phyloP scores from a whole-genome alignment of 1,140 invertebrate genomes.

The Procambarus virginalis region DNA sequence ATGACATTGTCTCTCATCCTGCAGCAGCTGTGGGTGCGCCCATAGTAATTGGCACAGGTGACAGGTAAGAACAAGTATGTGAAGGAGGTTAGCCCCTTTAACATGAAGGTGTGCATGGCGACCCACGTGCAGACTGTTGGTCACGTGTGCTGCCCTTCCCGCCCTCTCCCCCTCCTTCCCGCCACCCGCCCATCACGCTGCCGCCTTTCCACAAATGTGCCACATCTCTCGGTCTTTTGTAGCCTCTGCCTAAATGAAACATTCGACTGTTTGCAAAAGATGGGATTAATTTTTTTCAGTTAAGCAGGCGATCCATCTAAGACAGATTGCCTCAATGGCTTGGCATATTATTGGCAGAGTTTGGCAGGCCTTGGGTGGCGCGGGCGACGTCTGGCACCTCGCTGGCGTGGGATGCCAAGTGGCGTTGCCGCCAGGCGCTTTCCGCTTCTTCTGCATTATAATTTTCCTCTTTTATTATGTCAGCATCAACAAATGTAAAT shows the following conservation, averaged over 20 bases:
- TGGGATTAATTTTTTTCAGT: too few species aligned
- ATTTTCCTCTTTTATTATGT: background rate
- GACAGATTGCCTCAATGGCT: background rate
- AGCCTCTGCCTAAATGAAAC: too few species aligned
- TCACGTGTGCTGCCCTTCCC: conserved; percentile 45
- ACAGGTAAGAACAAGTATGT: conserved; percentile 9
- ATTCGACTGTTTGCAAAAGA: too few species aligned
- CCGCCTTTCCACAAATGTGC: background rate
- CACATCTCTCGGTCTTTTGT: background rate
- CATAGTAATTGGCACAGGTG: background rate
- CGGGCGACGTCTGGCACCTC: background rate
- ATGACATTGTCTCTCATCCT: background rate
- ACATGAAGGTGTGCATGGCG: conserved; percentile 26
- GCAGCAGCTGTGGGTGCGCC: background rate
- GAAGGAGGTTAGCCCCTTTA: background rate
- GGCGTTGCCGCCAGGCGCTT: background rate
- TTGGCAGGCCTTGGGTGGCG: background rate
- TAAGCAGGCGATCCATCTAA: background rate
- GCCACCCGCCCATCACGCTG: background rate
- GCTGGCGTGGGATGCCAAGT: background rate
- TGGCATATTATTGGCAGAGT: too few species aligned
- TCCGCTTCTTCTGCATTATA: background rate
- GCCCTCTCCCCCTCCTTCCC: background rate
- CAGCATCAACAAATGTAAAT: background rate
- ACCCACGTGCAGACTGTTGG: conserved; percentile 35